phyloP scores from a whole-genome alignment of 2,113 vertebrate genomes.

The Genyomyrus donnyi region DNA sequence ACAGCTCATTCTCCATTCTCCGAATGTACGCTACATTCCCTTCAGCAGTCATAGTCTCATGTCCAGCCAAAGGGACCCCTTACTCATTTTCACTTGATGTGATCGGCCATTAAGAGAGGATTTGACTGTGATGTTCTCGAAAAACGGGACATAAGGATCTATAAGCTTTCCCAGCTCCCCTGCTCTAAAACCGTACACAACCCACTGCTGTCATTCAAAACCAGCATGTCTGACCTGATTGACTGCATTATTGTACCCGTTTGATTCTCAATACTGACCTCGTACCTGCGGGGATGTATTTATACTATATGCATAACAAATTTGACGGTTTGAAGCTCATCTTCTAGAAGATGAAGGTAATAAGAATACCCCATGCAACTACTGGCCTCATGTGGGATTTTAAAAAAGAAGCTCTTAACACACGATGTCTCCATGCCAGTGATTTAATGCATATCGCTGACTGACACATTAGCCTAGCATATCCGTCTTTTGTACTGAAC shows the following conservation, averaged over 20 bases:
- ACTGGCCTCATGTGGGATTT: not conserved
- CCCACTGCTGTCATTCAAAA: not conserved
- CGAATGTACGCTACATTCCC: not conserved
- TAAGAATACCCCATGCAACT: not conserved
- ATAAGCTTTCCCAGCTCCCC: not conserved
- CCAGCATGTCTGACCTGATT: not conserved
- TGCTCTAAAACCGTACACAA: not conserved
- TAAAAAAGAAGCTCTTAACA: not conserved
- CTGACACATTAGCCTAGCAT: not conserved
- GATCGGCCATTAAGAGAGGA: not conserved
- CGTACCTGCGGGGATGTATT: not conserved
- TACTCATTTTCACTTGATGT: not conserved
- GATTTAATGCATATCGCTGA: not conserved
- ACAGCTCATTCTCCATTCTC: not conserved
- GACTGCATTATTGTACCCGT: not conserved
- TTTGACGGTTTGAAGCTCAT: not conserved
- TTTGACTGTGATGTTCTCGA: not conserved
- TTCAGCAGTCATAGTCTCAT: not conserved
- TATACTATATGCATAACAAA: not conserved
- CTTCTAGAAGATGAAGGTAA: not conserved
- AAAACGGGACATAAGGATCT: not conserved
- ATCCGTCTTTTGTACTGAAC: constrained; percentile 34
- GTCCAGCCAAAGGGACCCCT: not conserved
- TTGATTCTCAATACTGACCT: not conserved
- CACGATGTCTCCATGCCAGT: not conserved